Conservation (phyloP, 1,140 invertebrate species). For the Arctopsyche grandis region DNA sequence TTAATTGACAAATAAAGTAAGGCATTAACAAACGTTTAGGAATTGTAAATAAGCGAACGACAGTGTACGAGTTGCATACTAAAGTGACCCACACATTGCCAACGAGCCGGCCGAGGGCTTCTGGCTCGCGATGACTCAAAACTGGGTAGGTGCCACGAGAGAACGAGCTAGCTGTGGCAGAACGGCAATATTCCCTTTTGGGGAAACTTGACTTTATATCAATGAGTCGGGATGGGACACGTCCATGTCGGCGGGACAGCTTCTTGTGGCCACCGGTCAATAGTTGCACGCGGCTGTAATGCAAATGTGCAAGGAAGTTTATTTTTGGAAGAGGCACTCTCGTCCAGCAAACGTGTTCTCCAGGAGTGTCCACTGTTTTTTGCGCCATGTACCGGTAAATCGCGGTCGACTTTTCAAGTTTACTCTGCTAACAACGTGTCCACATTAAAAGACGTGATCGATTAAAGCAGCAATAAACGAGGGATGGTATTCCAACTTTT, state of each 20-base stretch:
- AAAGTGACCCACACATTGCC: too few relatives aligned
- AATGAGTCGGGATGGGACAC: constrained; percentile 31
- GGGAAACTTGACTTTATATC: constrained; percentile 33
- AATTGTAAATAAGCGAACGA: constrained; percentile 24
- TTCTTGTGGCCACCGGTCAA: background rate
- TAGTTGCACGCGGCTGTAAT: constrained; percentile 12
- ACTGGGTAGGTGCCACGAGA: constrained; percentile 17
- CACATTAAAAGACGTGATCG: too few relatives aligned
- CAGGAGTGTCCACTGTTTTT: too few relatives aligned
- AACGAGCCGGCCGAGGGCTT: constrained; percentile 11
- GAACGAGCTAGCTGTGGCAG: background rate
- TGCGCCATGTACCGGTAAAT: too few relatives aligned
- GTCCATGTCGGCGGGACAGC: background rate
- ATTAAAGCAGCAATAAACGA: too few relatives aligned
- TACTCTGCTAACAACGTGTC: too few relatives aligned
- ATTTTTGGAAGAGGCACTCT: background rate
- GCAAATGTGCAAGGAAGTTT: background rate
- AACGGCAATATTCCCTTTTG: constrained; percentile 33
- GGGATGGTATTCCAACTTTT: too few relatives aligned
- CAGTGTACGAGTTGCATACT: background rate
- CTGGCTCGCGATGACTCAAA: constrained; percentile 35
- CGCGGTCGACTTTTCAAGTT: too few relatives aligned
- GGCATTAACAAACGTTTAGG: constrained; percentile 27
- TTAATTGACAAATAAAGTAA: constrained; percentile 37
- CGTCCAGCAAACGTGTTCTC: too few relatives aligned